Evolutionary conservation across 1,140 invertebrate genomes (phyloP), one percentile per base, ranked within the genome.

Genomic region (Proctacanthus coquilletti): DNA sequence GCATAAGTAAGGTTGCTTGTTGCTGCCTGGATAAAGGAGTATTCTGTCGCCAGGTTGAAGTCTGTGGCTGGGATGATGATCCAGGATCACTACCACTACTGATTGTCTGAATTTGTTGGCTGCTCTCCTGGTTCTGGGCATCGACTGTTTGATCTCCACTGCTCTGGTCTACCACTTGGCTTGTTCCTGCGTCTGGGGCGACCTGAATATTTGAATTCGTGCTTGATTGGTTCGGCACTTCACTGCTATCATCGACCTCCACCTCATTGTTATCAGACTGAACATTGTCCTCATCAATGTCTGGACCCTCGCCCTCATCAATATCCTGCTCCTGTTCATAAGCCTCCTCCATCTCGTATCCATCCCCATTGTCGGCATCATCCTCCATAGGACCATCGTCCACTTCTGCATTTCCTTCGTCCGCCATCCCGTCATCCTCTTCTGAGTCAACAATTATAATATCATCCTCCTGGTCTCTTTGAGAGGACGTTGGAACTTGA

Each of bases 401-500:
- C 10, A 45, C 49, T 8, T 48, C 55, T 29, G 52, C 57, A 8
- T 42, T 63, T 19, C 63, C 63, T 30, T 66, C 70, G 49, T 69
- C 71, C 34, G 66, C 68, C 21, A 68, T 71, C 40, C 64, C 65
- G 33, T 64, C 65, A 21, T 61, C 60, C 33, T 66, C 61, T 34
- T 77, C 74, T 38, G 71, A 70, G 13, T 75, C 72, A 17, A 80
- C 77, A 13, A 80, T 75, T 13, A 84, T 75, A 18, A 82, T 75
- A 43, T 84, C 80, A 56, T 83, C 79, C 44, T 82, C 79, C 47
- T 83, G 80, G 53, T 84, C 80, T 19, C 80, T 69, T 50, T 83
- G 80, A 17, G 80, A 83, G 3, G 80, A 84, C 0, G 82, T 84
- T 3, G 82, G 81, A 29, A 84, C 80, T 63, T 84, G 70, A 48